Evolutionary conservation across 37 sponge, comb jelly and placozoan genomes (phyloP), one percentile per base, ranked within the genome.

Genomic region (Cliona cf. orientalis): DNA sequence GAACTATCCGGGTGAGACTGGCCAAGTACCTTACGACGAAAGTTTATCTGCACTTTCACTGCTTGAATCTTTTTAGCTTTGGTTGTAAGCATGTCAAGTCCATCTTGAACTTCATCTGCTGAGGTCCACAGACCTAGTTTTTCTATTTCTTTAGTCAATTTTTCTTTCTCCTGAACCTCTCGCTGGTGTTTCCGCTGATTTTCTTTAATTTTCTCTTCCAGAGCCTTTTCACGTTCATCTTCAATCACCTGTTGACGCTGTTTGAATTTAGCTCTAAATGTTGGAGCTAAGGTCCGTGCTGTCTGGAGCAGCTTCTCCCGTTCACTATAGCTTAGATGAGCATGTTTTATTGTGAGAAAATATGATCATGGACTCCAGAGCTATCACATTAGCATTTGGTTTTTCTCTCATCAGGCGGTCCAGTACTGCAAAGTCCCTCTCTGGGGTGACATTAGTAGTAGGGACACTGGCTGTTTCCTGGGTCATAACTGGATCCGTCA

Each of bases 331-430:
- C n/a, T n/a, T n/a, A n/a, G n/a, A n/a, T n/a, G n/a, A n/a, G n/a
- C n/a, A 63, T 26, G 84, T 83, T 42, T 74, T 72, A 33, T 83
- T 83, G 36, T 83, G 84, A 19, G 75, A 83, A 65, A 53, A 83
- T 5, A 70, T 17, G 23, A 81, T 56, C 39, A 81, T 22, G n/a
- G 82, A 81, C 34, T 81, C 73, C 11, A 81, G 66, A 33, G 82
- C 82, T 6, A 80, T 41, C 21, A 14, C 6, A 39, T 70, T 39
- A 11, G 81, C 81, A 81, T 81, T 81, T 56, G 82, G 82, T 49
- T 81, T 81, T 71, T 81, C 82, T 19, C 60, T 31, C 28, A 81
- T 3, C 26, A 81, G 29, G 2, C 74, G 38, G 39, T 81, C 82
- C 28, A 81, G 66, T 17, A 81, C 36, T 2, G 82, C 82, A 42